Conservation (phyloP, 2,888 invertebrate species). For the Rotaria macrura region DNA sequence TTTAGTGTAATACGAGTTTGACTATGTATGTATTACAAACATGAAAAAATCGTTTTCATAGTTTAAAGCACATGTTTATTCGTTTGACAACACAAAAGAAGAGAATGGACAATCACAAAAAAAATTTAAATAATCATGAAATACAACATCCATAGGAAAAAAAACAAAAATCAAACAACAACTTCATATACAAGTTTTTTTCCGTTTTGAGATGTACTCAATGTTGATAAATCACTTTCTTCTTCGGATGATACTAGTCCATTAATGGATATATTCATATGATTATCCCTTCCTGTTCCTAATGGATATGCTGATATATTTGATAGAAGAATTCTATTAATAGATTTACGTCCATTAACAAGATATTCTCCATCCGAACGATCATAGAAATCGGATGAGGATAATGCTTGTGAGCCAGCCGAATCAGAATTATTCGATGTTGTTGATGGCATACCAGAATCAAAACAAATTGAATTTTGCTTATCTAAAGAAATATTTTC, state of each 20-base stretch:
- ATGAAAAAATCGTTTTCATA: no score
- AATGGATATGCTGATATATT: not conserved
- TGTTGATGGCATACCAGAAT: conserved; percentile 1
- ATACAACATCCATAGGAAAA: not conserved
- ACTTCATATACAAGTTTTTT: conserved; percentile 11
- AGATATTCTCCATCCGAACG: not conserved
- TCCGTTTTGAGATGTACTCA: not conserved
- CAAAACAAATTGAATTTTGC: not conserved
- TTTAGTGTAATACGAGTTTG: no score
- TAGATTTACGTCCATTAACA: not conserved
- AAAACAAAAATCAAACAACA: not conserved
- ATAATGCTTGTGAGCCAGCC: not conserved
- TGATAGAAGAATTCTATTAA: not conserved
- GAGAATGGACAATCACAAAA: no score
- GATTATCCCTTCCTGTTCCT: not conserved
- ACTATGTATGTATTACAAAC: no score
- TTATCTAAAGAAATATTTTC: not conserved
- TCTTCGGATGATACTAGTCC: not conserved
- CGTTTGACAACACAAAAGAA: not conserved
- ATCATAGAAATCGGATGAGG: not conserved
- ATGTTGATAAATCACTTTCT: not conserved
- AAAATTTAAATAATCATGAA: not conserved
- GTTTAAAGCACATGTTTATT: no score
- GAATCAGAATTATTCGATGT: conserved; percentile 8
- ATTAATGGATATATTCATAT: not conserved